Conservation (phyloP, 1,140 invertebrate genomes). For the Triops cancriformis region DNA sequence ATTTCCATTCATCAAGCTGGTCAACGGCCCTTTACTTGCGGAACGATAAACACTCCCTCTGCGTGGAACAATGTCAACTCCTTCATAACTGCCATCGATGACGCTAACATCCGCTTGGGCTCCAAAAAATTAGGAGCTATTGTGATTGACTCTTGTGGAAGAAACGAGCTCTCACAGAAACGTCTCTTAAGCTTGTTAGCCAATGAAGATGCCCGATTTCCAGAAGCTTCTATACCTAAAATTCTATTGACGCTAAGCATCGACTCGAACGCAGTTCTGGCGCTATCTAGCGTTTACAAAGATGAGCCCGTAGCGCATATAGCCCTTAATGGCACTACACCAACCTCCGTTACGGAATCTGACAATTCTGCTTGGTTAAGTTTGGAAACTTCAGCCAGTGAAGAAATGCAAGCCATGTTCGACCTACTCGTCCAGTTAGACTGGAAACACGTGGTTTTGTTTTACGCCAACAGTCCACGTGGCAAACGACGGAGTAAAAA, state of each 20-base stretch:
- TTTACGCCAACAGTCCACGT: constrained; percentile 18
- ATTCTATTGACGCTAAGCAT: background rate
- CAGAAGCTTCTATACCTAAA: background rate
- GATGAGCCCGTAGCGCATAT: background rate
- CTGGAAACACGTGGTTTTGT: constrained; percentile 24
- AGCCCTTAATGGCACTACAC: background rate
- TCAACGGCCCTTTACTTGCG: constrained; percentile 12
- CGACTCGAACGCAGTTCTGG: background rate
- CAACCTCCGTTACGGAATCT: background rate
- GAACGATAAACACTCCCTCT: background rate
- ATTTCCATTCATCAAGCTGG: constrained; percentile 23
- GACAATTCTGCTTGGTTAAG: background rate
- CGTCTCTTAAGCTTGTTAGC: constrained; percentile 18
- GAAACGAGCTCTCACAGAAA: constrained; percentile 22
- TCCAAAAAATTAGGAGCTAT: constrained; percentile 18
- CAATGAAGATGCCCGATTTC: background rate
- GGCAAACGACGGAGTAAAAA: background rate
- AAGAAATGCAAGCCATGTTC: constrained; percentile 20
- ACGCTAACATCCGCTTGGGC: background rate
- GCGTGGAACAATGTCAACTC: constrained; percentile 16
- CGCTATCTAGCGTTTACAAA: background rate
- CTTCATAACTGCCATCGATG: constrained; percentile 7
- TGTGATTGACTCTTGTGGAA: constrained; percentile 21
- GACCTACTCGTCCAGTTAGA: constrained; percentile 16
- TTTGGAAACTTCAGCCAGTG: background rate